phyloP scores from a whole-genome alignment of 1,140 invertebrate species.

The Eupristina koningsbergeri region DNA sequence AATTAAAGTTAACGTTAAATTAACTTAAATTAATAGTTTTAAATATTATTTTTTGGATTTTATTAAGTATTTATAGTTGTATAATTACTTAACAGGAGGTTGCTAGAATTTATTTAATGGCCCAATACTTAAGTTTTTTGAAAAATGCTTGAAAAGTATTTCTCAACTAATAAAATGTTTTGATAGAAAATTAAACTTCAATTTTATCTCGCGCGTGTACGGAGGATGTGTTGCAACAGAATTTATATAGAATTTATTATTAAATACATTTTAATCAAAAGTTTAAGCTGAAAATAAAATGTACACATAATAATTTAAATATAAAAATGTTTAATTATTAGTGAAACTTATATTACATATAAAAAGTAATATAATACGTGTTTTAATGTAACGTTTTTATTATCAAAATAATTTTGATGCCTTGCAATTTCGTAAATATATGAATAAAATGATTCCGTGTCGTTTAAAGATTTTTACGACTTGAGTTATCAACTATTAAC shows the following conservation, averaged over 20 bases:
- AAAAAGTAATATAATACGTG: slow-evolving; percentile 19
- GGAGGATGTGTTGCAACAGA: background rate
- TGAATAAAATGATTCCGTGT: background rate
- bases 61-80: background rate
- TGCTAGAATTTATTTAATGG: background rate
- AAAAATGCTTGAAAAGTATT: background rate
- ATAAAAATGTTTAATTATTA: slow-evolving; percentile 27
- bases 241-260: background rate
- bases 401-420: slow-evolving; percentile 4
- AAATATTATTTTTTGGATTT: too few relatives aligned
- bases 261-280: background rate
- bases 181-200: background rate
- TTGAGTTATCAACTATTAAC: background rate
- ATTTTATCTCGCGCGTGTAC: background rate
- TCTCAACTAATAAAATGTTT: slow-evolving; percentile 6
- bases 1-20: too few relatives aligned
- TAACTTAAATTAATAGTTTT: too few relatives aligned
- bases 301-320: background rate
- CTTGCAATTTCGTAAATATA: background rate
- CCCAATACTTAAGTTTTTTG: background rate
- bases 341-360: background rate
- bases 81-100: background rate
- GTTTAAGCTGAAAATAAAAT: slow-evolving; percentile 12
- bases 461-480: background rate
- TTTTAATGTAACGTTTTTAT: slow-evolving; percentile 19